Base-by-base conservation (phyloP, 2,797 vertebrate species). In the Podargus strigoides region DNA sequence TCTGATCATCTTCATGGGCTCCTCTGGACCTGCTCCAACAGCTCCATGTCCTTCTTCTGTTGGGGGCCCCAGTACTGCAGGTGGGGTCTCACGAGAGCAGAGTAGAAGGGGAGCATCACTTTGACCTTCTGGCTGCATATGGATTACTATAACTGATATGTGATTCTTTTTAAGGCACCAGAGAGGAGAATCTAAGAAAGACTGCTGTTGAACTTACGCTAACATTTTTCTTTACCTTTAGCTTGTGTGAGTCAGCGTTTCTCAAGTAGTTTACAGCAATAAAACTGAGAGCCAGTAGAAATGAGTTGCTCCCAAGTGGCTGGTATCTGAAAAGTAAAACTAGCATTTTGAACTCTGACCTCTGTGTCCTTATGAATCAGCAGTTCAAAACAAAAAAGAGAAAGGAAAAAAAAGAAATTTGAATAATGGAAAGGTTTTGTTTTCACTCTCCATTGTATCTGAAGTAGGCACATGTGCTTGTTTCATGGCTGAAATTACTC, bases 291-390 rank as follows among this genome's bases (percentile, higher is more conserved):
- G 47, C 39, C 28, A 46, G 74, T 46, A 85, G 62, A 95, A 85
- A 59, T 52, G 69, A 93, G 72, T 68, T 79, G 26, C 55, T 95
- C 95, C 92, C 94, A 84, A 34, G 85, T 52, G 92, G 47, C 80
- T 66, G 82, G 46, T 92, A 69, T 95, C 64, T 84, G 85, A 86
- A 89, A 42, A 50, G 78, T 91, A 81, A 95, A 78, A 91, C 87
- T 87, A 93, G 85, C 41, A 32, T 87, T 95, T 82, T 39, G 90
- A 96, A 91, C 94, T 93, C n/a, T 90, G 96, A 90, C 94, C 90
- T 84, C 74, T 73, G 39, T 87, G 37, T 78, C 32, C 28, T 67
- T 93, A 89, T 73, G 92, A 95, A 90, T 83, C 18, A 39, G 70
- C 85, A 90, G 52, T 93, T 95, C 56, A 87, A 94, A 92, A 94